Base-by-base conservation (phyloP, 2,797 vertebrate genomes). In the Falco cherrug region DNA sequence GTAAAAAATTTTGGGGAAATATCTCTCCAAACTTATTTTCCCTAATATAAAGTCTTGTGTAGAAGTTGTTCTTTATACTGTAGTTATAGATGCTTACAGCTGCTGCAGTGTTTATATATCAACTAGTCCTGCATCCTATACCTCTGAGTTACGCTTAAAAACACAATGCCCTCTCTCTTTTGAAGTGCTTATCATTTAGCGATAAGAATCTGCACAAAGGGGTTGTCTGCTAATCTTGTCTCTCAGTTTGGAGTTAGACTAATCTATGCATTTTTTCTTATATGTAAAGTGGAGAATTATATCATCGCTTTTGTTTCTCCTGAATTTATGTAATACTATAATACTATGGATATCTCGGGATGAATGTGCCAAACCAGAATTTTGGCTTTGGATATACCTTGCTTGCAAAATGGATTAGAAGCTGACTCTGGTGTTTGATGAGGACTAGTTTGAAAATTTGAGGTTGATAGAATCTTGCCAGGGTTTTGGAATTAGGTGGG, bases 1-100 rank as follows among this genome's bases (percentile, higher is more conserved):
- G 94, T 96, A 95, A 97, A 97, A 96, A 94, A 89, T 57, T 54
- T 5, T 78, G 51, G 70, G 78, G 75, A 81, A 79, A 93, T 96
- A 91, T 77, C 89, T 97, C 90, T 97, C 77, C 88, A 96, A 95
- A 79, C 24, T 56, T 91, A 56, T 96, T 96, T 96, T 89, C 84
- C 83, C 80, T 95, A 91, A 93, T 83, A 63, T 63, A 78, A 97
- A 95, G 67, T 65, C 73, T 92, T 93, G 33, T 43, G 9, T 61
- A 76, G 63, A 51, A 82, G 80, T 70, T 95, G 87, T 90, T 89
- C 73, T 82, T 95, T 79, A 37, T 51, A 3, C 28, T 95, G 29
- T 77, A 50, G 17, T 39, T 88, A 39, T 80, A 92, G 47, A 93
- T 59, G 29, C 69, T 94, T 39, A 45, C 47, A 54, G 54, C 7